Evolutionary conservation across 1,140 invertebrate species (phyloP).

Genomic region (Globodera ellingtonae): DNA sequence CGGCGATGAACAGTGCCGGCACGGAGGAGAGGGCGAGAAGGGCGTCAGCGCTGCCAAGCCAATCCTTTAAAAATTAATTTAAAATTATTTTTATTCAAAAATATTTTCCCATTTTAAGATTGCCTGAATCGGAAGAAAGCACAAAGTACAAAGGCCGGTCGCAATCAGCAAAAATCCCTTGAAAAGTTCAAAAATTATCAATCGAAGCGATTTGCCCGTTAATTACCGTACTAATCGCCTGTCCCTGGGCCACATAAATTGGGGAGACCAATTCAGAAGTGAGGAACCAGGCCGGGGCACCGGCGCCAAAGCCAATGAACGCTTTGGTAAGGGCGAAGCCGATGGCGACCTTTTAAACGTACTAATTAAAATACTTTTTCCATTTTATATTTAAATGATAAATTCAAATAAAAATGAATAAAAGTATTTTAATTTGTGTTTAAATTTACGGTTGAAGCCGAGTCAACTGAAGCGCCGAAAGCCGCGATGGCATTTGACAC

Average conservation of each 20-base stretch:
- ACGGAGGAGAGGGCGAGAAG: constrained; percentile 37
- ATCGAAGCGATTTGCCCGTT: not conserved
- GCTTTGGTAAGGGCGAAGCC: constrained; percentile 46
- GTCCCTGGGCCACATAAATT: not conserved
- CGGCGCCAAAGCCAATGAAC: constrained; percentile 51
- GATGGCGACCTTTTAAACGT: constrained; percentile 10
- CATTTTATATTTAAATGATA: no score
- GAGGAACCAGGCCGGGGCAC: constrained; percentile 50
- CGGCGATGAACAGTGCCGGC: constrained; percentile 40
- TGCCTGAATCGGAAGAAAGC: constrained; percentile 39
- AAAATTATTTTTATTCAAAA: not conserved
- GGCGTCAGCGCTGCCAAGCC: constrained; percentile 13
- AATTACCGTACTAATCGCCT: constrained; percentile 37
- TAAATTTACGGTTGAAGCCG: constrained; percentile 1
- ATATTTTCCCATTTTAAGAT: not conserved
- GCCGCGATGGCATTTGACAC: constrained; percentile 37
- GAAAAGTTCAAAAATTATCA: not conserved
- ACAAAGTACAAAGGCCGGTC: constrained; percentile 34
- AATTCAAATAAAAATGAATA: not conserved
- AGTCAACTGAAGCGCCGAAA: constrained; percentile 21
- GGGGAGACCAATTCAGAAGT: constrained; percentile 50
- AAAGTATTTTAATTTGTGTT: not conserved
- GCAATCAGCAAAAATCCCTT: constrained; percentile 34
- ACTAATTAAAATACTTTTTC: not conserved
- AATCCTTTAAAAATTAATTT: not conserved